These are phyloP conservation scores for Tetrao urogallus DNA, from an alignment of 2,113 vertebrate genomes.

Conservation along the genomic window DNA sequence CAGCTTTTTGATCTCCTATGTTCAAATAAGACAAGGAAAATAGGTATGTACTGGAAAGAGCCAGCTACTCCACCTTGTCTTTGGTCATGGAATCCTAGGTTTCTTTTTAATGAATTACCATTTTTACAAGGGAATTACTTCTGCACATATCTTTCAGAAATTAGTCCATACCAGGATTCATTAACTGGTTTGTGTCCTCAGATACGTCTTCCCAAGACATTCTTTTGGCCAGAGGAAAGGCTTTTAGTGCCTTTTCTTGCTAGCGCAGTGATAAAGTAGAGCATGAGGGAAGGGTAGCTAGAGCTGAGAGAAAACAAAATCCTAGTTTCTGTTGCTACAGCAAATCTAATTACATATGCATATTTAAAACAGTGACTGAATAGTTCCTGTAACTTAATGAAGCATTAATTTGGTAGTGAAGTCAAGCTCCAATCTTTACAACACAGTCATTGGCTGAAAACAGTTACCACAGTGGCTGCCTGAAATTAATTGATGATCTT, in stretches of 20 bases:
- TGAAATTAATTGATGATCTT: constrained; percentile 12
- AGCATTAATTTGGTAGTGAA: background rate
- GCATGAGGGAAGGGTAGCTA: background rate
- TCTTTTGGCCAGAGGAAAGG: background rate
- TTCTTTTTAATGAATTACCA: background rate
- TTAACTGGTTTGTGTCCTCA: background rate
- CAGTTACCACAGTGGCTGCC: background rate
- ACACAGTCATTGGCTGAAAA: background rate
- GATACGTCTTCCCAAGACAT: background rate
- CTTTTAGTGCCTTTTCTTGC: background rate
- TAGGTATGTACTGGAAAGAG: background rate
- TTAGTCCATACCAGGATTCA: background rate
- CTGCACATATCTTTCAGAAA: constrained; percentile 21
- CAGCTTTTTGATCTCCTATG: background rate
- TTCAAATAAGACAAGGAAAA: background rate
- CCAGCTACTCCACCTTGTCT: background rate
- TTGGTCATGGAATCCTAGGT: background rate
- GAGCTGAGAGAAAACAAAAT: background rate
- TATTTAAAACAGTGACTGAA: constrained; percentile 31
- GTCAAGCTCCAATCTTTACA: background rate
- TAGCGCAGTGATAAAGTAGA: background rate
- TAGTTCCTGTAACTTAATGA: constrained; percentile 21
- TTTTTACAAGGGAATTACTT: background rate
- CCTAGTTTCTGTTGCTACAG: background rate
- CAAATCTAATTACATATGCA: background rate